These are phyloP conservation scores for Orthonevra nobilis DNA, from an alignment of 2,888 invertebrate species.

Conservation along the genomic window DNA sequence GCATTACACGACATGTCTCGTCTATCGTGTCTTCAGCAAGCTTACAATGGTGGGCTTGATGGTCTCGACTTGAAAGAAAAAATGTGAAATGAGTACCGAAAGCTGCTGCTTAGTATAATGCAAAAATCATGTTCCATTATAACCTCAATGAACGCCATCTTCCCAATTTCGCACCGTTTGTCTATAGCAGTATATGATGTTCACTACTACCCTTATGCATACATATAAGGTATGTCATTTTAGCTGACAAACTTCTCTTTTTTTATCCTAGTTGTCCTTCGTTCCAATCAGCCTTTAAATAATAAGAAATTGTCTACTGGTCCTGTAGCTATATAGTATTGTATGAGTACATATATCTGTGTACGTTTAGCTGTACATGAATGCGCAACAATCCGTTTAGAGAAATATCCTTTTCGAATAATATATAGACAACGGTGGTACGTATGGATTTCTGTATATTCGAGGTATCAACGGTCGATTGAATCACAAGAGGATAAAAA, in stretches of 20 bases:
- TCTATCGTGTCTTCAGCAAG: too few relatives aligned
- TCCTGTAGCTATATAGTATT: too few relatives aligned
- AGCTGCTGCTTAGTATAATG: conserved; percentile 62
- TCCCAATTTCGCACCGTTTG: conserved; percentile 67
- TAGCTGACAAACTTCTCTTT: conserved; percentile 49
- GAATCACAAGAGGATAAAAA: conserved; percentile 58
- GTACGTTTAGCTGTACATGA: conserved; percentile 29
- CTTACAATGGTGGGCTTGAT: too few relatives aligned
- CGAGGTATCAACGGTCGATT: conserved; percentile 67
- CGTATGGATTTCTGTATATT: conserved; percentile 18
- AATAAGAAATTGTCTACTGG: conserved; percentile 67
- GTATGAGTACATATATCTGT: conserved; percentile 13
- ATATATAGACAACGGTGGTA: conserved; percentile 39
- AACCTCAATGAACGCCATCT: conserved; percentile 68
- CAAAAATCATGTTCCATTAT: conserved; percentile 70
- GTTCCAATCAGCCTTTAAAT: conserved; percentile 67
- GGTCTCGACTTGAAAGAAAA: too few relatives aligned
- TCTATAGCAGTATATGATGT: conserved; percentile 53
- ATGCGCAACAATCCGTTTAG: conserved; percentile 65
- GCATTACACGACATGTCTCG: too few relatives aligned
- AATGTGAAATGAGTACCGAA: too few relatives aligned
- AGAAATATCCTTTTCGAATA: conserved; percentile 47
- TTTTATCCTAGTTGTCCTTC: conserved; percentile 26
- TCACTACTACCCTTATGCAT: conserved; percentile 34
- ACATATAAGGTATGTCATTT: conserved; percentile 52